These are phyloP conservation scores for Scomber colias DNA, from an alignment of 2,113 vertebrate genomes.

Conservation along the genomic window DNA sequence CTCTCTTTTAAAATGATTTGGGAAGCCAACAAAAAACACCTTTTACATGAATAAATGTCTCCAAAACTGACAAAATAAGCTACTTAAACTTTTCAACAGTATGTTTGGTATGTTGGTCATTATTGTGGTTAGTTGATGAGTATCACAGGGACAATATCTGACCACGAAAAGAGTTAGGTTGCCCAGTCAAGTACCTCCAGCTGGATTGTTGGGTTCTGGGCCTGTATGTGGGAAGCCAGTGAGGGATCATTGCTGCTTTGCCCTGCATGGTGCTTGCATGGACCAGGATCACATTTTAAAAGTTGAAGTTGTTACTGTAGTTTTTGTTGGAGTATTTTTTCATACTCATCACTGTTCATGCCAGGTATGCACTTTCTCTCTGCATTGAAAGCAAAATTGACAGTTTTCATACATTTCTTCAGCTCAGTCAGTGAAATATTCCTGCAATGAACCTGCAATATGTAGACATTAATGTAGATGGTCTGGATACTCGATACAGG, in stretches of 20 bases:
- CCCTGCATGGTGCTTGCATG: neutral
- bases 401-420: no score
- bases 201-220: neutral
- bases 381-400: neutral
- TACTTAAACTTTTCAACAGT: no score
- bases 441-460: neutral
- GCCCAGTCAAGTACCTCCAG: no score
- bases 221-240: neutral
- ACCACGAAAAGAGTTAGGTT: no score
- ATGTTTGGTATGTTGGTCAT: no score
- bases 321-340: neutral
- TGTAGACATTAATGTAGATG: constrained; percentile 23
- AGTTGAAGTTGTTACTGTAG: neutral
- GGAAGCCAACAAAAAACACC: no score
- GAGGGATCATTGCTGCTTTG: neutral
- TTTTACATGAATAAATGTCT: no score
- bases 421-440: constrained; percentile 13
- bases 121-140: no score
- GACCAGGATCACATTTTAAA: neutral
- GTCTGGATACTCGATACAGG: constrained; percentile 7
- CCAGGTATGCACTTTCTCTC: neutral
- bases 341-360: neutral
- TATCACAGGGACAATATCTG: no score
- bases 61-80: no score
- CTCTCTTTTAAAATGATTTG: no score